phyloP scores from a whole-genome alignment of 2,888 invertebrate species.

The Agrochola lota region DNA sequence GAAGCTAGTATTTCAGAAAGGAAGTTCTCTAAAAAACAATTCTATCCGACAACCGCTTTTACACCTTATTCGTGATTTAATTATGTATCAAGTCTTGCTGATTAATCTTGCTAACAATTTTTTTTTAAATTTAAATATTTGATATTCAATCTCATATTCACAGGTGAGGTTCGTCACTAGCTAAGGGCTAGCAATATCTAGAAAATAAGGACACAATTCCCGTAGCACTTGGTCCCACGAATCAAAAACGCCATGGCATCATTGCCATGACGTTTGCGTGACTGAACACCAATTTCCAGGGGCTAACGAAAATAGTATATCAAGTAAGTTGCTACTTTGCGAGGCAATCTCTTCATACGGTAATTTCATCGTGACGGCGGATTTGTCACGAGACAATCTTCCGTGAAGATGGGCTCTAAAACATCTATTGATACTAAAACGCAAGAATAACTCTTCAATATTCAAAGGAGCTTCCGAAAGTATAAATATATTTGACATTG shows the following conservation, averaged over 20 bases:
- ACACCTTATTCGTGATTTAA: neutral
- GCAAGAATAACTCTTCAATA: slow-evolving; percentile 24
- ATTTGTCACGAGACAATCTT: slow-evolving; percentile 11
- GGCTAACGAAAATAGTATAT: neutral
- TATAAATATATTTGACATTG: slow-evolving; percentile 29
- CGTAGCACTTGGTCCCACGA: neutral
- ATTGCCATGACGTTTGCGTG: too few species aligned
- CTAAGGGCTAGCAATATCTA: neutral
- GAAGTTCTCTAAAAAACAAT: too few species aligned
- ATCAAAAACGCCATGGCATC: neutral
- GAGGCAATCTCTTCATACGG: slow-evolving; percentile 1
- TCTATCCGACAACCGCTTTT: neutral
- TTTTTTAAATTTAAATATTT: neutral
- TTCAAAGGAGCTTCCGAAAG: slow-evolving; percentile 33
- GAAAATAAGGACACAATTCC: neutral
- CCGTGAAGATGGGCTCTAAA: slow-evolving; percentile 24
- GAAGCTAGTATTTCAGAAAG: too few species aligned
- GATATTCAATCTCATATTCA: neutral
- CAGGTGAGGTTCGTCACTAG: neutral
- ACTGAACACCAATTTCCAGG: neutral
- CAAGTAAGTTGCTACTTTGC: neutral
- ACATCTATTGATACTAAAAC: slow-evolving; percentile 41
- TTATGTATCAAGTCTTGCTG: neutral
- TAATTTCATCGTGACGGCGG: neutral
- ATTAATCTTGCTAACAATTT: neutral